Base-by-base conservation (phyloP, 64 coral and sea anemone genomes). In the Platygyra sinensis region DNA sequence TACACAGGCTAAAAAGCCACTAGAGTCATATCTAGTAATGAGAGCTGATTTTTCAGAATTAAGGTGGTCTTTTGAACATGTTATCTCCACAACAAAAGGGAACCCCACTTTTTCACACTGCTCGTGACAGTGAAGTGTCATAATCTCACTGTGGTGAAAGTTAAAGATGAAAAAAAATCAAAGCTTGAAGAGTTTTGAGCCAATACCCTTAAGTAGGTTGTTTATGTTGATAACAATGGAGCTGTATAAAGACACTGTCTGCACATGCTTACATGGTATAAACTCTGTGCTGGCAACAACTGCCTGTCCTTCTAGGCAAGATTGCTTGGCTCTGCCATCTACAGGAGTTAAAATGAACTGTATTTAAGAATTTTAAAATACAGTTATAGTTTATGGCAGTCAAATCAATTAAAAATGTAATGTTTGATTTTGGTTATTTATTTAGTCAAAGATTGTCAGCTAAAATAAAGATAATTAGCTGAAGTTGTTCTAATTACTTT, bases 271-370 rank as follows among this genome's bases (percentile, higher is more conserved):
- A 85, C 81, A 85, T 69, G 81, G 81, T 69, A 85, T 71, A 71
- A 71, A 85, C n/a, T 85, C 81, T 71, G 81, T 72, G 33, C 62
- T 63, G 71, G 81, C 38, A 27, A 85, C 62, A 12, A 85, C 20
- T 16, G 81, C 50, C 20, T 85, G 81, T 51, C 81, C 81, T 38
- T 85, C 81, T 85, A 85, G 52, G 62, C 61, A 85, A 24, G 81
- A 50, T 39, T 85, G 81, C 67, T 85, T 85, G 81, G 81, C 62
- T 50, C 60, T 64, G 62, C 42, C 81, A 85, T 85, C 81, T 85
- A 64, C 39, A 71, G 62, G 33, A 72, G 51, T 85, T 72, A 50
- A 85, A 71, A 72, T 36, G 51, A 42, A 27, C 81, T 85, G 65
- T 1, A 36, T 57, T 57, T 57, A 46, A 15, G 54, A 57, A 57